These are phyloP conservation scores for Drosophila nigrodunni DNA, from an alignment of 1,140 invertebrate genomes.

Conservation along the genomic window DNA sequence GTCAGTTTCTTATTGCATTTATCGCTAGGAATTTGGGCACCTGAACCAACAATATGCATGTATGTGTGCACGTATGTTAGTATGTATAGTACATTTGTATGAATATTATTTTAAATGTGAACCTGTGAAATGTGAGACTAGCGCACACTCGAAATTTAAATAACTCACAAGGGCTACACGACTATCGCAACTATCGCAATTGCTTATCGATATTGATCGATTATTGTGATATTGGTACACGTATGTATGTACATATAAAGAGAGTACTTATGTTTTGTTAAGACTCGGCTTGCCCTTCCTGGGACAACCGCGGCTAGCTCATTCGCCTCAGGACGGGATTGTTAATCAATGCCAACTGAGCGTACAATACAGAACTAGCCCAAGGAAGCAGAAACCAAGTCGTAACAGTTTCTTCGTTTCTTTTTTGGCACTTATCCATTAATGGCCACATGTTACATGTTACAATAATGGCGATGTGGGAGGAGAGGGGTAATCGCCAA, in stretches of 20 bases:
- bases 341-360: no score
- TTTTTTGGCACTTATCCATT: slow-evolving; percentile 56
- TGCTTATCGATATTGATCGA: slow-evolving; percentile 12
- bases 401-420: no score
- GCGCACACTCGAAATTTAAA: slow-evolving; percentile 2
- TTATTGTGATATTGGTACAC: slow-evolving; percentile 1
- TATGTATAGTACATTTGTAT: not conserved
- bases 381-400: no score
- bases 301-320: no score
- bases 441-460: slow-evolving; percentile 59
- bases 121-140: slow-evolving; percentile 3
- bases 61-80: slow-evolving; percentile 8
- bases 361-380: no score
- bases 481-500: slow-evolving; percentile 6
- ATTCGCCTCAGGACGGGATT: no score
- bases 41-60: not conserved
- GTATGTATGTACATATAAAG: slow-evolving; percentile 23
- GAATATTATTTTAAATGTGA: slow-evolving; percentile 2
- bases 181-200: not conserved
- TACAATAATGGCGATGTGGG: slow-evolving; percentile 45
- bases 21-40: no score
- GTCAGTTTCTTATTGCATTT: no score
- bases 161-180: not conserved
- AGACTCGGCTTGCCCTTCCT: no score
- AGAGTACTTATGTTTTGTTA: slow-evolving; percentile 4